Evolutionary conservation across 2,113 vertebrate genomes (phyloP), one percentile per base, ranked within the genome.

Genomic region (Corapipo altera): DNA sequence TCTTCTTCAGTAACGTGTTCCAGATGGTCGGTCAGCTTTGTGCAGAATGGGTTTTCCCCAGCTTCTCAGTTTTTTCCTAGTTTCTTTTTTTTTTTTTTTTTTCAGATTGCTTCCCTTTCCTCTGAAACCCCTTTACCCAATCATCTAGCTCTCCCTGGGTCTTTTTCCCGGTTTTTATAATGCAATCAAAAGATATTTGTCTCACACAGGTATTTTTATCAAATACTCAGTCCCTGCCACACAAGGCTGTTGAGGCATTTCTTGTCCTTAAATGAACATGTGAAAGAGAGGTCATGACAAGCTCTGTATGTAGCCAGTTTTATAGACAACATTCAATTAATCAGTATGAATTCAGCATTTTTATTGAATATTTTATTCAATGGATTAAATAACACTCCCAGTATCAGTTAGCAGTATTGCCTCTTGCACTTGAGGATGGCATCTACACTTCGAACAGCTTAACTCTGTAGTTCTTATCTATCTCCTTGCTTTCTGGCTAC

Each of bases 1-100:
- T 88, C 91, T 32, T 94, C 83, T 75, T 65, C 83, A 93, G 62
- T 97, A 97, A 96, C 27, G 0, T 16, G 1, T 96, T 96, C 96
- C 96, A 96, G 95, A 96, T 96, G 96, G 89, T 66, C 88, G 96
- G 89, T 66, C 88, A 89, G 77, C 65, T 96, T 84, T 85, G 57
- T 81, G 58, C 52, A 43, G 77, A 91, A 91, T 0, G 4, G 70
- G 76, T 94, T 94, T 92, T 76, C 76, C 49, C 91, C 15, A 54
- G 66, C 54, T 85, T 89, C 92, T 80, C 35, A 7, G 12, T 79
- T 86, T 91, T 93, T 72, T 37, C 49, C 83, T 73, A 20, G 30
- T 69, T 86, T 41, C 24, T 35, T 76, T 71, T 52, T 62, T 71
- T 94, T n/a, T n/a, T n/a, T n/a, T n/a, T 83, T 55, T 77, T 61